Base-by-base conservation (phyloP, 53 echinoderm and acorn worm genomes). In the Antedon mediterranea region DNA sequence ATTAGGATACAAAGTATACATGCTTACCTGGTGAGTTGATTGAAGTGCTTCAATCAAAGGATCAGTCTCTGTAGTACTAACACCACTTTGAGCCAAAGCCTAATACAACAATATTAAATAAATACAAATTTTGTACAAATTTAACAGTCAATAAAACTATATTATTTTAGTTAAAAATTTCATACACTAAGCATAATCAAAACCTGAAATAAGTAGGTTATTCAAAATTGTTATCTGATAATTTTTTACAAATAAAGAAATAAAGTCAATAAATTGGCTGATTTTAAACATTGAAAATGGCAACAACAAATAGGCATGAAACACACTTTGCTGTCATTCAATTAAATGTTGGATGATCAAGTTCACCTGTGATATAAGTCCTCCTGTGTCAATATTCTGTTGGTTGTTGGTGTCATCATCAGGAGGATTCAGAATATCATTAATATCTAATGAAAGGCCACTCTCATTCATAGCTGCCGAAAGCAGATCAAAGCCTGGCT, bases 391-490 rank as follows among this genome's bases (percentile, higher is more conserved):
- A 71, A 76, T 34, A 28, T 72, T 33, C 71, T 79, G 29, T 43
- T 70, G 30, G 31, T 4, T 7, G 18, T 0, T 0, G 33, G 57
- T 23, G 23, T 57, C 41, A 29, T 83, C 85, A 4, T 88, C 83
- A 30, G 71, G 72, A 20, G 75, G 41, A 32, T 75, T 44, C 30
- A 78, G 80, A 44, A 57, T 86, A 26, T 80, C 72, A 43, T 81
- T 81, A 44, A 92, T 90, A 75, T 89, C 92, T 32, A 97, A 79
- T 0, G 87, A 86, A 11, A 97, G 81, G 14, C 92, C 97, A 76
- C 97, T 97, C 84, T 97, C 87, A 76, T 87, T 87, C 74, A 97
- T 79, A 77, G 92, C 97, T 72, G 97, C 97, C 43, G 91, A 85
- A 32, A 97, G 76, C 30, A 97, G 82, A 71, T 97, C 97, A 76